Conservation (phyloP, 2,888 invertebrate species). For the Drosophila diplacantha region DNA sequence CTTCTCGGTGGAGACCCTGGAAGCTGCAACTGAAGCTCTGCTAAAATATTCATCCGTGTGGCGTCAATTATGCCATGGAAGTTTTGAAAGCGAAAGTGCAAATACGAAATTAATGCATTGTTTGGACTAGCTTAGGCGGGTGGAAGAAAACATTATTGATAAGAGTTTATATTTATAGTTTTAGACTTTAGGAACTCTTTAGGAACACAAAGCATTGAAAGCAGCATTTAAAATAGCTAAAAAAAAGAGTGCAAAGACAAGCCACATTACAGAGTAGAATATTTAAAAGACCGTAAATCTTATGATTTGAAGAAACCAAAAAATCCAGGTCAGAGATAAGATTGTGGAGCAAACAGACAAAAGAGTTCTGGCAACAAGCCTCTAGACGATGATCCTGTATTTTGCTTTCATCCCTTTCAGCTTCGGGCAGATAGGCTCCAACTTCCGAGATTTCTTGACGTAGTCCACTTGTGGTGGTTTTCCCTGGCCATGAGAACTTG, state of each 20-base stretch:
- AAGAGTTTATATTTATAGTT: no score
- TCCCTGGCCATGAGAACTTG: neutral
- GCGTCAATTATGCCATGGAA: conserved; percentile 48
- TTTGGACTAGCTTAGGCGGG: neutral
- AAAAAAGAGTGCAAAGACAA: no score
- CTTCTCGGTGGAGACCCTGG: neutral
- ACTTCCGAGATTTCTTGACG: neutral
- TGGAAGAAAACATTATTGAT: no score
- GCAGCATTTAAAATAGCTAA: no score
- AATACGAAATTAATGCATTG: conserved; percentile 29
- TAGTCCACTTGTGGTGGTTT: neutral
- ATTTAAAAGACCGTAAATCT: no score
- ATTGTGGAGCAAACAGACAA: neutral
- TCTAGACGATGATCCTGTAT: neutral
- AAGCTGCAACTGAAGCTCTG: conserved; percentile 15
- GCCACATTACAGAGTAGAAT: no score
- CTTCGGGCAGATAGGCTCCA: no score
- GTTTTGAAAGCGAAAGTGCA: neutral
- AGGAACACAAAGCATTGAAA: no score
- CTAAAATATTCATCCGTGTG: conserved; percentile 62
- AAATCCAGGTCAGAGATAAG: neutral
- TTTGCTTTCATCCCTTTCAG: neutral
- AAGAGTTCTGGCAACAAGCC: neutral
- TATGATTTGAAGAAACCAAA: neutral
- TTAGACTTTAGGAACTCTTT: no score